phyloP scores from a whole-genome alignment of 2,888 invertebrate species.

The Acronicta alni region DNA sequence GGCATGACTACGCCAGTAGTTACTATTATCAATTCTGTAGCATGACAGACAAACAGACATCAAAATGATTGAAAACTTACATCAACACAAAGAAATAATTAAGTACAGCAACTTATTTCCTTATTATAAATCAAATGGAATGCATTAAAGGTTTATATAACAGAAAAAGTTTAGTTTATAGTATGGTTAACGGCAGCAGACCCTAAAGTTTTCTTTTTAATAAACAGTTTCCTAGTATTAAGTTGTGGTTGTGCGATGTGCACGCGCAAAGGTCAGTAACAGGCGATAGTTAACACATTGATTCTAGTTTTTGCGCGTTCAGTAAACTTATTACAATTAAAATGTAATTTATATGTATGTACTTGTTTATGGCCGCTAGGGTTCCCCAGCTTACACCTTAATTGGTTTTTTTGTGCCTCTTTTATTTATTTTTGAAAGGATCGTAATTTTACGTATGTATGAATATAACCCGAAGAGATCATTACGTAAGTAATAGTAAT shows the following conservation, averaged over 20 bases:
- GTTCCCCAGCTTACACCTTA: too few relatives aligned
- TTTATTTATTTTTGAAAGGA: too few relatives aligned
- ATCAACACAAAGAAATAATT: too few relatives aligned
- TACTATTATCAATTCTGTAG: too few relatives aligned
- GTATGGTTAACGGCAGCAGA: constrained; percentile 36
- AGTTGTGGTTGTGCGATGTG: constrained; percentile 12
- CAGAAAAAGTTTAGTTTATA: constrained; percentile 26
- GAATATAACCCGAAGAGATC: too few relatives aligned
- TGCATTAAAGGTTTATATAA: neutral
- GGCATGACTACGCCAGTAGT: too few relatives aligned
- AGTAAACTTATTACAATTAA: constrained; percentile 35
- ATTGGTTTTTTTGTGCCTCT: too few relatives aligned
- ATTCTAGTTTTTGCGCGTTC: constrained; percentile 32
- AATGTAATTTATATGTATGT: constrained; percentile 46
- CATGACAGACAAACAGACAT: too few relatives aligned
- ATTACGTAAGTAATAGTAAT: neutral
- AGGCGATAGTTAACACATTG: constrained; percentile 17
- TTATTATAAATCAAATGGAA: too few relatives aligned
- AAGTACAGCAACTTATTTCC: too few relatives aligned
- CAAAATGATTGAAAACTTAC: too few relatives aligned
- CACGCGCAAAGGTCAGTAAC: constrained; percentile 42
- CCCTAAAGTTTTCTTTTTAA: constrained; percentile 22
- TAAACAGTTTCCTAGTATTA: constrained; percentile 29
- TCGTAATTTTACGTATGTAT: too few relatives aligned
- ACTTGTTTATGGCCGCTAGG: constrained; percentile 11